Conservation (phyloP, 2,888 invertebrate species). For the Plagodis pulveraria region DNA sequence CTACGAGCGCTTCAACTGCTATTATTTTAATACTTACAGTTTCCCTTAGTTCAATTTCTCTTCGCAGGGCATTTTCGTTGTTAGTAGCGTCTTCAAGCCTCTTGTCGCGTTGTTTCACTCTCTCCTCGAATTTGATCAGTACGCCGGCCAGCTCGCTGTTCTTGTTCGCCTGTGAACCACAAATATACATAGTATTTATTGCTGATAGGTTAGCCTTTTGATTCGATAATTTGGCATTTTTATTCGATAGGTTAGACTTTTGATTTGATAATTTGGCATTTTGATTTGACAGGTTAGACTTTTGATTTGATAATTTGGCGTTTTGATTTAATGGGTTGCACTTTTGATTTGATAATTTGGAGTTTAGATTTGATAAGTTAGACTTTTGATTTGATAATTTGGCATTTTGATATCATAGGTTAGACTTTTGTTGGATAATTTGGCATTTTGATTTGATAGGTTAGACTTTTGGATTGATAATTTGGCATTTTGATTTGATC, state of each 20-base stretch:
- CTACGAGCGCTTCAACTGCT: no score
- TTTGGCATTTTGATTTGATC: no score
- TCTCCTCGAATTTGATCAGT: slow-evolving; percentile 77
- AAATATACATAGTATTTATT: neutral
- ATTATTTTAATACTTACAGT: slow-evolving; percentile 45
- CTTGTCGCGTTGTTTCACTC: slow-evolving; percentile 75
- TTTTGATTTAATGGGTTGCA: no score
- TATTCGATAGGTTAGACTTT: no score
- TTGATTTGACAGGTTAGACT: no score
- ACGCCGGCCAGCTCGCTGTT: slow-evolving; percentile 77
- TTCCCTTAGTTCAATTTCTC: slow-evolving; percentile 68
- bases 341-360: no score
- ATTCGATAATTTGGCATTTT: neutral
- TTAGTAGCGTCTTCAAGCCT: slow-evolving; percentile 66
- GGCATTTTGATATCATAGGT: neutral
- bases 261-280: neutral
- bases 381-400: neutral
- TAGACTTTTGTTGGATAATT: no score
- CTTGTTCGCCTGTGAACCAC: slow-evolving; percentile 58
- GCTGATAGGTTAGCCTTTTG: neutral
- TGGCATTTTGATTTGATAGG: neutral
- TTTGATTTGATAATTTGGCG: no score
- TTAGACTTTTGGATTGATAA: no score
- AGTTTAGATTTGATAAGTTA: no score
- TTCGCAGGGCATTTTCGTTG: slow-evolving; percentile 52